These are phyloP conservation scores for Pangasius krempfi DNA, from an alignment of 2,797 vertebrate genomes.

Conservation along the genomic window DNA sequence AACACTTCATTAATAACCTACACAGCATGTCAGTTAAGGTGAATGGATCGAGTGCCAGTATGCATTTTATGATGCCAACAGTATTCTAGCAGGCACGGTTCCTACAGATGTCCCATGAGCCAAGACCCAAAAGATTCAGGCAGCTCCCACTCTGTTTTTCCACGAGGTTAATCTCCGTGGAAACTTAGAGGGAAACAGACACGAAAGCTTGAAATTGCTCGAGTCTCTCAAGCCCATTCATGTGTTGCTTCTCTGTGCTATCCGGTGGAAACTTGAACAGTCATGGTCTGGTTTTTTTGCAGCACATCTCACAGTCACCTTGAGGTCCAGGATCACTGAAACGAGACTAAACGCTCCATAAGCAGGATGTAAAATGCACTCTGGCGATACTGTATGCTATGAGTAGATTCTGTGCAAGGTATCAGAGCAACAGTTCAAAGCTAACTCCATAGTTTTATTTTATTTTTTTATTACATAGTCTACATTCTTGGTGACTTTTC, in stretches of 20 bases:
- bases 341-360: slow-evolving; percentile 13
- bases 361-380: not conserved
- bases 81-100: slow-evolving; percentile 38
- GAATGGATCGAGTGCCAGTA: slow-evolving; percentile 11
- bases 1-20: not conserved
- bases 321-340: slow-evolving; percentile 14
- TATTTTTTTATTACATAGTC: not conserved
- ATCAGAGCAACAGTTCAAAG: not conserved
- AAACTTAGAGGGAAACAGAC: slow-evolving; percentile 51
- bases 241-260: slow-evolving; percentile 22
- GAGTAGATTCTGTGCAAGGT: not conserved
- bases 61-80: slow-evolving; percentile 25
- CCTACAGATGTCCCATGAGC: slow-evolving; percentile 24
- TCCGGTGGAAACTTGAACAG: slow-evolving; percentile 28
- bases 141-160: slow-evolving; percentile 49
- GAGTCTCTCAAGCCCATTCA: slow-evolving; percentile 50
- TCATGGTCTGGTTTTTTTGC: slow-evolving; percentile 9
- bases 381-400: not conserved
- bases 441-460: not conserved
- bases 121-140: slow-evolving; percentile 13
- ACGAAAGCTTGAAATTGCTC: slow-evolving; percentile 24
- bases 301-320: slow-evolving; percentile 12
- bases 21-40: not conserved
- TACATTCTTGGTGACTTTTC: not conserved
- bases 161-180: slow-evolving; percentile 52